Conservation (phyloP, 2,113 vertebrate species). For the Tachuris rubrigastra region DNA sequence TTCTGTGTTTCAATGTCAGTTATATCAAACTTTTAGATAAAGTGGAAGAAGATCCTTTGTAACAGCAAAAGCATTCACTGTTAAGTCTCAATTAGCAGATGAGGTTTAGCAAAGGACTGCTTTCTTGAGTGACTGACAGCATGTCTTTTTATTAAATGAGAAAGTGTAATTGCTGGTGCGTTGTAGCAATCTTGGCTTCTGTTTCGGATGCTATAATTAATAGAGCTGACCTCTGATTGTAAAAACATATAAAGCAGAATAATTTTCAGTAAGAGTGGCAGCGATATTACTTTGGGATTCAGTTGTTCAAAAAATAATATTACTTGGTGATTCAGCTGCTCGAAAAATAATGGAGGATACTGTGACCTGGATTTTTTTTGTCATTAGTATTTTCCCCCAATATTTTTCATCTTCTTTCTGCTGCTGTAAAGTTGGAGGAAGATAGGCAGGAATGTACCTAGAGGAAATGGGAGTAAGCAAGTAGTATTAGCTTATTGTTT, state of each 20-base stretch:
- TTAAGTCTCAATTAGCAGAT: neutral
- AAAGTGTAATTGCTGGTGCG: neutral
- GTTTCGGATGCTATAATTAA: constrained; percentile 3
- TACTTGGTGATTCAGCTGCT: neutral
- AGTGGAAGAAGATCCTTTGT: neutral
- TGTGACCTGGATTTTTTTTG: neutral
- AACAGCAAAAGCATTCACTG: neutral
- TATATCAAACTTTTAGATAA: neutral
- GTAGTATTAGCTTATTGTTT: neutral
- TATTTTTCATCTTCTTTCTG: neutral
- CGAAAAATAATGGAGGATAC: neutral
- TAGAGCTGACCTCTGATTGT: neutral
- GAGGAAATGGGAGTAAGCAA: neutral
- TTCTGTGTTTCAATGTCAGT: neutral
- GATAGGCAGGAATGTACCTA: neutral
- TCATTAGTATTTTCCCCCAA: neutral
- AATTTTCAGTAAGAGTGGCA: neutral
- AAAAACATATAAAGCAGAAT: neutral
- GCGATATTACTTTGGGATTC: neutral
- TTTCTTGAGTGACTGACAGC: neutral
- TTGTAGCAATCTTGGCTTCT: neutral
- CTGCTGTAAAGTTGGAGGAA: neutral
- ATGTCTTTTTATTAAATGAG: neutral
- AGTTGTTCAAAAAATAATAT: neutral
- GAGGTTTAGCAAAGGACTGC: neutral